A percentile compares a stretch with the other conserved stretches of the same genome.
Evolutionary conservation across 2,797 vertebrate genomes (phyloP).

Genomic region (Botia kubotai): DNA sequence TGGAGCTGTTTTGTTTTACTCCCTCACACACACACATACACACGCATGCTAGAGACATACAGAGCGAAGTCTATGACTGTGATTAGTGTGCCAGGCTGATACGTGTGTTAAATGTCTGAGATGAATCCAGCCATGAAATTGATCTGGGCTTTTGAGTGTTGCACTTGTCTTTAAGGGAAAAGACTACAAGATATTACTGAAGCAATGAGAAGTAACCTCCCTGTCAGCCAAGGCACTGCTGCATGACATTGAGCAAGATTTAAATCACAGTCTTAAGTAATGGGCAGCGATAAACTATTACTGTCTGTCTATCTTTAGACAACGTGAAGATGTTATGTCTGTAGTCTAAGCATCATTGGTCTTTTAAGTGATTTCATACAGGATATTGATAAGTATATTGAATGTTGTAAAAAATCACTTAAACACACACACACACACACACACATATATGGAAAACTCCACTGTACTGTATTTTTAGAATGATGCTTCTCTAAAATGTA

Average conservation of each 20-base stretch:
- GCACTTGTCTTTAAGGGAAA: slow-evolving; percentile 65
- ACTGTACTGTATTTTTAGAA: background rate
- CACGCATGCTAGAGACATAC: slow-evolving; percentile 3
- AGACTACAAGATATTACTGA: slow-evolving; percentile 71
- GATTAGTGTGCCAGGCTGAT: slow-evolving; percentile 59
- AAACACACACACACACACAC: background rate
- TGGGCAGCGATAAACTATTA: slow-evolving; percentile 50
- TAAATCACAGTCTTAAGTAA: slow-evolving; percentile 66
- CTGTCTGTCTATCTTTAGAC: slow-evolving; percentile 56
- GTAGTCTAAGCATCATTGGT: slow-evolving; percentile 59
- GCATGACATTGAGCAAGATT: slow-evolving; percentile 61
- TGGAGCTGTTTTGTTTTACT: too few species aligned
- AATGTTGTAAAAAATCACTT: background rate
- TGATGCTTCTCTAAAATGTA: background rate
- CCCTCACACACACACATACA: slow-evolving; percentile 20
- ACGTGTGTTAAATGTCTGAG: slow-evolving; percentile 56
- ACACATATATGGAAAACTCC: background rate
- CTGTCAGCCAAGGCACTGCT: slow-evolving; percentile 66
- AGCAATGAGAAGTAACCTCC: slow-evolving; percentile 71
- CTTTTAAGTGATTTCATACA: slow-evolving; percentile 13
- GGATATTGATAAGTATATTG: background rate
- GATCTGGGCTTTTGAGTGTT: slow-evolving; percentile 65
- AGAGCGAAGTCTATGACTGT: slow-evolving; percentile 2
- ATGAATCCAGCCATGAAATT: slow-evolving; percentile 78
- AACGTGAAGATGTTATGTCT: slow-evolving; percentile 62